A percentile compares a stretch with the other conserved stretches of the same genome.
Conservation (phyloP, 2,888 invertebrate genomes). For the Aproaerema taeniolella region DNA sequence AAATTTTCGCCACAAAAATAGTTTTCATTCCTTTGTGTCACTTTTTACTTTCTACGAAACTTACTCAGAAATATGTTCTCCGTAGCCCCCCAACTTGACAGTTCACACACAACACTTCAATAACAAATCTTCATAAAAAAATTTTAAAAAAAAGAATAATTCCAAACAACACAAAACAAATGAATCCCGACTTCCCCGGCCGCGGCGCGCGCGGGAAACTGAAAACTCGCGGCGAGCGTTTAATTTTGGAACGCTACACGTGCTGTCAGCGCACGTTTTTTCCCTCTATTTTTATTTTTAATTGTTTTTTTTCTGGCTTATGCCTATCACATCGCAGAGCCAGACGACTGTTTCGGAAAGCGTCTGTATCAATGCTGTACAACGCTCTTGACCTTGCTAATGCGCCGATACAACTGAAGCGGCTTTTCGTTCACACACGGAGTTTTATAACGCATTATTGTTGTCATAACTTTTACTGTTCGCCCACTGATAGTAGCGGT, state of each 20-base stretch:
- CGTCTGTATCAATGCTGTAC: slow-evolving; percentile 32
- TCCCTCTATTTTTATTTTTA: slow-evolving; percentile 17
- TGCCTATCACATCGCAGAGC: slow-evolving; percentile 45
- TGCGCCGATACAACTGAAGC: slow-evolving; percentile 71
- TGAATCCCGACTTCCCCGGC: slow-evolving; percentile 3
- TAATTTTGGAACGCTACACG: slow-evolving; percentile 51
- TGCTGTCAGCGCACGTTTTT: slow-evolving; percentile 15
- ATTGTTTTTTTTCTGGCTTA: slow-evolving; percentile 29
- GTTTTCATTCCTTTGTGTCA: too few species aligned
- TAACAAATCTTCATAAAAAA: slow-evolving; percentile 1
- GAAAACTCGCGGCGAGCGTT: slow-evolving; percentile 37
- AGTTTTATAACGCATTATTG: slow-evolving; percentile 72
- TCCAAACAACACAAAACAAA: slow-evolving; percentile 3
- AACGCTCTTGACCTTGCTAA: slow-evolving; percentile 74
- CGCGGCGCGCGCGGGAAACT: slow-evolving; percentile 34
- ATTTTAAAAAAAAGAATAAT: background rate
- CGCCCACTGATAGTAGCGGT: slow-evolving; percentile 22
- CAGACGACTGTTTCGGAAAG: slow-evolving; percentile 60
- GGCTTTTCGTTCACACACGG: slow-evolving; percentile 54
- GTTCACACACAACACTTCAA: slow-evolving; percentile 13
- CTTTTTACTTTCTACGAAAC: too few species aligned
- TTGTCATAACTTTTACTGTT: slow-evolving; percentile 68
- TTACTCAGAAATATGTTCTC: slow-evolving; percentile 30
- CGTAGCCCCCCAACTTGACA: slow-evolving; percentile 27
- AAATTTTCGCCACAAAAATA: too few species aligned